Base-by-base conservation (phyloP, 2,888 invertebrate species). In the Xestia c-nigrum region DNA sequence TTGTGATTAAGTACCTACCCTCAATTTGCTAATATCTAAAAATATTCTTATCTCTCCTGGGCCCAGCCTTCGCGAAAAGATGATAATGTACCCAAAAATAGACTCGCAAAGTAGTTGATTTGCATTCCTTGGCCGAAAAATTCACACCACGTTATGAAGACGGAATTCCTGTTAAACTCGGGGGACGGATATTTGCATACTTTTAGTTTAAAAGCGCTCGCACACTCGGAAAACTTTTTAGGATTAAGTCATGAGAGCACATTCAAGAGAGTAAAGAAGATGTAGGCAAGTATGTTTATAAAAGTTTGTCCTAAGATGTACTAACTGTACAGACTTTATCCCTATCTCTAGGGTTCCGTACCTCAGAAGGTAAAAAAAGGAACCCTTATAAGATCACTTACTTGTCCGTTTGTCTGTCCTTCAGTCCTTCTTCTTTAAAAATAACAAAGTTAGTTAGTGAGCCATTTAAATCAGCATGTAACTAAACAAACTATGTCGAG, bases 111-210 rank as follows among this genome's bases (percentile, higher is more conserved):
- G 68, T 59, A 72, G 46, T 65, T 38, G 46, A 83, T 83, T 81
- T 72, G 47, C 71, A 82, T 81, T 72, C 52, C 64, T 69, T 55
- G 47, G 19, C 7, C 64, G 24, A 68, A 72, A 68, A 72, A 59
- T 52, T 77, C 67, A 6, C 57, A 43, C 66, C 3, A 68, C 71
- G 83, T 83, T 46, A 50, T 31, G 57, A 75, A 64, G 73, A 21
- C 38, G 19, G n/a, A 67, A 64, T 72, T 72, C 50, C 65, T 10
- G 12, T 21, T 43, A 40, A 67, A 43, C 74, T 83, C 59, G 0
- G 5, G 67, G 57, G 67, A 67, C n/a, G n/a, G 57, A 59, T 63
- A 83, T 81, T 81, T 71, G 67, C 73, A 81, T 83, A 72, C 69
- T 78, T 83, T 59, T 68, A 64, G 57, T 67, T 71, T 64, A 74